phyloP scores from a whole-genome alignment of 2,888 invertebrate species.

The Xylocampa areola region DNA sequence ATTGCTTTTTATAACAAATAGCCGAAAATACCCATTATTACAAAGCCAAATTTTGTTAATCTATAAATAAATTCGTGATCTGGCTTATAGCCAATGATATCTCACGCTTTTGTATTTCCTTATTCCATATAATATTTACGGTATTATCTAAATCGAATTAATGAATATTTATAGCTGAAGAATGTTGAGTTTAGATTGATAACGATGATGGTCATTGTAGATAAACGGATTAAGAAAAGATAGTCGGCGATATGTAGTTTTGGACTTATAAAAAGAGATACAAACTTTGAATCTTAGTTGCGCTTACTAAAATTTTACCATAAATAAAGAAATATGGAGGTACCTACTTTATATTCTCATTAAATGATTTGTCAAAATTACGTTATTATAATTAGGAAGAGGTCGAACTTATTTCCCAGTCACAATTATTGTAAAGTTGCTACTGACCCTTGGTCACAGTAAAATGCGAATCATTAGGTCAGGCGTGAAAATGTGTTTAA shows the following conservation, averaged over 20 bases:
- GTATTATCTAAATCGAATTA: constrained; percentile 24
- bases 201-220: constrained; percentile 13
- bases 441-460: no score
- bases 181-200: constrained; percentile 26
- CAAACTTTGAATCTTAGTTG: not conserved
- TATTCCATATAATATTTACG: constrained; percentile 22
- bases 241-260: constrained; percentile 5
- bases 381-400: no score
- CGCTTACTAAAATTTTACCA: no score
- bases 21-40: constrained; percentile 23
- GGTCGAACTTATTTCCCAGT: no score
- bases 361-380: no score
- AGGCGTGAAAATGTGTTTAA: constrained; percentile 8
- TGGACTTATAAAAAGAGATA: constrained; percentile 12
- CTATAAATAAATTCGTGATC: constrained; percentile 18
- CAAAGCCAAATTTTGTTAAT: constrained; percentile 21
- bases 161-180: constrained; percentile 12
- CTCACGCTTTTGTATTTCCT: constrained; percentile 29
- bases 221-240: constrained; percentile 16
- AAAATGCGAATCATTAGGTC: not conserved
- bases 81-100: constrained; percentile 34
- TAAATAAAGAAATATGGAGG: no score
- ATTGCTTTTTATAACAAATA: constrained; percentile 24
- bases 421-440: no score
- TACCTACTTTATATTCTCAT: no score